A percentile compares a stretch with the other conserved stretches of the same genome.
phyloP scores from a whole-genome alignment of 2,113 vertebrate genomes.

The Nibea coibor region DNA sequence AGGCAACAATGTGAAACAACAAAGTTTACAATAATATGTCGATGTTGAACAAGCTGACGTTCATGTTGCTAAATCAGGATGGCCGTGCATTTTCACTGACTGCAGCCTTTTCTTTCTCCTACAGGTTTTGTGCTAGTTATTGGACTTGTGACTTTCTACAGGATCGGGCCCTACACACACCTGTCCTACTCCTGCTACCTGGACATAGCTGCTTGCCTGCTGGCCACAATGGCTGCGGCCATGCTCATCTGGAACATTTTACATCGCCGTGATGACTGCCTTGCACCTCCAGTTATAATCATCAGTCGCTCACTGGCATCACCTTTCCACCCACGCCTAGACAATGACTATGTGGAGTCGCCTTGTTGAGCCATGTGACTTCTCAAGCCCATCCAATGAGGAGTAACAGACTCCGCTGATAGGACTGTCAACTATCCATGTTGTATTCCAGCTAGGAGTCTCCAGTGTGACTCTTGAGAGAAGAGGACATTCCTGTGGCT shows the following conservation, averaged over 20 bases:
- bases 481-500: constrained; percentile 18
- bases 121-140: constrained; percentile 97
- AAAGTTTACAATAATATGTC: too few relatives aligned
- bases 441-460: constrained; percentile 2
- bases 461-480: constrained; percentile 25
- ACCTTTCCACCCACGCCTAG: constrained; percentile 88
- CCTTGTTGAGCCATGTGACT: constrained; percentile 87
- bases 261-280: constrained; percentile 96
- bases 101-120: constrained; percentile 15
- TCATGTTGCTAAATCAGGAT: not conserved
- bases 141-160: constrained; percentile 96
- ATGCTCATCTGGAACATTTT: constrained; percentile 98
- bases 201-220: constrained; percentile 93
- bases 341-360: constrained; percentile 98
- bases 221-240: constrained; percentile 94
- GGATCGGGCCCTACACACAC: constrained; percentile 92
- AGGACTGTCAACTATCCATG: not conserved
- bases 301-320: constrained; percentile 91
- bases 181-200: constrained; percentile 98
- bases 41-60: not conserved
- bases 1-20: not conserved
- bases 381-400: not conserved
- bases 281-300: constrained; percentile 91
- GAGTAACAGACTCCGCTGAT: not conserved
- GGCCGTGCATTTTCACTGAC: not conserved